Evolutionary conservation across 2,797 vertebrate species (phyloP), one percentile per base, ranked within the genome.

Genomic region (Petrocephalus sullivani): DNA sequence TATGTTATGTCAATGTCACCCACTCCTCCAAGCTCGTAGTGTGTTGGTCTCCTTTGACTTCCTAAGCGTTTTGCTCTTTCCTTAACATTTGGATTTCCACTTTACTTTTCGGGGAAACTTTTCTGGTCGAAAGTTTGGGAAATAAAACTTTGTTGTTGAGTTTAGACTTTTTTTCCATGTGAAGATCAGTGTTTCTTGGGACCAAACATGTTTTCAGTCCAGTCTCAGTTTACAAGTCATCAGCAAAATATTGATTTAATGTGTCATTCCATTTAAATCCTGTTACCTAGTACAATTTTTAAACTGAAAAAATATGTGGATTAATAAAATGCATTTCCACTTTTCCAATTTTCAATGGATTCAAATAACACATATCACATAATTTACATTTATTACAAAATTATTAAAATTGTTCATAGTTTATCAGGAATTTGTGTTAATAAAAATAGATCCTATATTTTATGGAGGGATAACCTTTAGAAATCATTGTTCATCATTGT

Each of bases 1-100:
- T 91, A 9, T 10, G 28, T 51, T 87, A 23, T 87, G 41, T 28
- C 28, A 41, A 41, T 41, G 37, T 41, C 56, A 46, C 19, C 92
- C 88, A 90, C 28, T 91, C 56, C 87, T 60, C 61, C 87, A 78
- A 6, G 81, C 81, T 83, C 7, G 1, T 1, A 6, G 28, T 58
- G 46, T 54, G 28, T 87, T 91, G 89, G 90, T 91, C 94, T 95
- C 94, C 93, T 95, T 94, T 95, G 94, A 94, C 94, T 95, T 95
- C 91, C 90, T 93, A 85, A 91, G 91, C 46, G 10, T 60, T 58
- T 92, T 91, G 92, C 89, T 89, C 87, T 91, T 93, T 92, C 7
- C 82, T 89, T 90, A 60, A 88, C 87, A 41, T 84, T 9, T 91
- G 89, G 88, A 61, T 83, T 16, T 91, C 86, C 89, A 9, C 10